Evolutionary conservation across 2,113 vertebrate species (phyloP), one percentile per base, ranked within the genome.

Genomic region (Ochotona curzoniae): DNA sequence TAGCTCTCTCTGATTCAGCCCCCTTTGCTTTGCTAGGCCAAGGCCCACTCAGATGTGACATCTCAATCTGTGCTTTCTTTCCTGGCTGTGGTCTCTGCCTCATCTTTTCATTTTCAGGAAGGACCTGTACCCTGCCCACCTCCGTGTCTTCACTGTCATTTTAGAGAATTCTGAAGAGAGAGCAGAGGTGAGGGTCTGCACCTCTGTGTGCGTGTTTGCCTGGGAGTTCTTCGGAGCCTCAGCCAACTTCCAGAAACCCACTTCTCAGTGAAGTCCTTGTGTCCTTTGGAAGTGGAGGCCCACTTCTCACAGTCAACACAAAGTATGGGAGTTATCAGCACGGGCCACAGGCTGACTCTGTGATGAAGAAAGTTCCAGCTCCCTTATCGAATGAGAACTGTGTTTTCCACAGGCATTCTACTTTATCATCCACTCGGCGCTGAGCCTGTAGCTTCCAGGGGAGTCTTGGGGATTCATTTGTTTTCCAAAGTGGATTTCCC

Each of bases 401-500:
- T 0, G 35, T 94, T 95, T 93, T 2, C 73, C 51, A 10, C 20
- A 14, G 81, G 85, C 69, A n/a, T 92, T 95, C 86, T 1, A 25
- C 90, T 20, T 76, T 44, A 7, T 76, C 89, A 30, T 63, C 47
- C 70, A 87, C 84, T 71, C 83, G 17, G 66, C 14, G 26, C 30
- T 5, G 1, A 10, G 57, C 35, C 67, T 17, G 9, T 70, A 54
- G 89, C 91, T 6, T 78, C 83, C 83, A 47, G 12, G 8, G 26
- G 87, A 94, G 21, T 79, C 95, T 73, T 87, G 35, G 4, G 30
- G 87, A 89, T 91, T 94, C 35, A 1, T 93, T 69, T 95, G 76
- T 85, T 95, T 96, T 95, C 94, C 96, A 91, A 95, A 93, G 95
- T 94, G 76, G 82, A 76, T 90, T 96, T 97, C 97, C 96, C 57